phyloP scores from a whole-genome alignment of 1,140 invertebrate species.

The Neoseiulus cucumeris region DNA sequence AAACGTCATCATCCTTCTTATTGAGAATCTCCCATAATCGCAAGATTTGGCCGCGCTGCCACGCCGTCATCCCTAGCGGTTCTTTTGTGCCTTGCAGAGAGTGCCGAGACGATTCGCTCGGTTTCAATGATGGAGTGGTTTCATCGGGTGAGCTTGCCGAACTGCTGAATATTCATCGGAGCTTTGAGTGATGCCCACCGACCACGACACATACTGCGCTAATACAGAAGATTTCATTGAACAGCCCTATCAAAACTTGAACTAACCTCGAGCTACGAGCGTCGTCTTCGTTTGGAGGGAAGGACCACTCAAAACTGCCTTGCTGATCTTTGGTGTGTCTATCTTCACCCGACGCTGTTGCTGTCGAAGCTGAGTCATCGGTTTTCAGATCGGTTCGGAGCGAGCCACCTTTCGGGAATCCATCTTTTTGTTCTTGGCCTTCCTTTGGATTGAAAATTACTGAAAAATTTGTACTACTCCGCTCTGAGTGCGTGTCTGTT shows the following conservation, averaged over 20 bases:
- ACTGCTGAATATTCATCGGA: neutral
- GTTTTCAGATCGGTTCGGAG: neutral
- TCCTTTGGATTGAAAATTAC: neutral
- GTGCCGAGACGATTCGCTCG: neutral
- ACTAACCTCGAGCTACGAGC: neutral
- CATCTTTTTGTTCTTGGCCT: too few species aligned
- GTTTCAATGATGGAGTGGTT: neutral
- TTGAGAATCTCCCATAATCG: constrained; percentile 22
- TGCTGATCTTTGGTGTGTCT: neutral
- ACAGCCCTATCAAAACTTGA: too few species aligned
- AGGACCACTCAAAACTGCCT: neutral
- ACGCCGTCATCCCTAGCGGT: neutral
- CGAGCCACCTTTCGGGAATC: too few species aligned
- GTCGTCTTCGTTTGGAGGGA: neutral
- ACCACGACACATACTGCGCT: too few species aligned
- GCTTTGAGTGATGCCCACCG: neutral
- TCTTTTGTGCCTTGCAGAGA: neutral
- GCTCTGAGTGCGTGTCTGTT: neutral
- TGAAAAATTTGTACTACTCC: constrained; percentile 7
- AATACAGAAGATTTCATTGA: too few species aligned
- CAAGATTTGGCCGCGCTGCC: constrained; percentile 14
- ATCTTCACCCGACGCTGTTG: neutral
- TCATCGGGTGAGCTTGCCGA: neutral
- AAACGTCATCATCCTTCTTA: constrained; percentile 24
- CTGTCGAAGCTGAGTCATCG: neutral